Evolutionary conservation across 2,797 vertebrate species (phyloP), one percentile per base, ranked within the genome.

Genomic region (Cyprinella venusta): DNA sequence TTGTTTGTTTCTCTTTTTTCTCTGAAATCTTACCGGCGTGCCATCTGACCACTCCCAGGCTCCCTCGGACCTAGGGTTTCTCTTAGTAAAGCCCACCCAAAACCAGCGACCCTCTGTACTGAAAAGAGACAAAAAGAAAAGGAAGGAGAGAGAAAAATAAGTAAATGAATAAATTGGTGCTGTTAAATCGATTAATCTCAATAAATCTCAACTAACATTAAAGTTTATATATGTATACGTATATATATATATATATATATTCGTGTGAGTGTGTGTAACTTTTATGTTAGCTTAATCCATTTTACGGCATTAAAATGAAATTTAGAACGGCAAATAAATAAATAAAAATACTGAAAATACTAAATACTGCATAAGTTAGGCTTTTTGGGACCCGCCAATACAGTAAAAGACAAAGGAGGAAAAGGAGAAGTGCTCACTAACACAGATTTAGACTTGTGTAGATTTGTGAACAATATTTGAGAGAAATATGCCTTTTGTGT

Each of bases 1-100:
- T 19, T 45, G 15, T 15, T 42, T 36, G 4, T 21, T 15, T 54
- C 21, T 26, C 6, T 40, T 54, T 24, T 72, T 18, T 82, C 2
- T 85, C 1, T n/a, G 76, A 15, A 70, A 84, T 93, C 92, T 96
- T 95, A 98, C 97, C 81, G 96, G 95, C 8, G 95, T 96, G 81
- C 93, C 91, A 80, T 99, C 98, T 15, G 97, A 97, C 98, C 98
- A 99, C 84, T 95, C 90, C 97, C 98, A 99, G 0, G 93, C 91
- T 75, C 95, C 96, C 3, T 87, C 90, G 74, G 93, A 91, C 88
- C 94, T 90, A 0, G 92, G 94, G 86, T 95, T 96, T 95, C 96
- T 96, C 92, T 96, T 99, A 90, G 96, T 98, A 87, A 99, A 95
- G 87, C 98, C 97, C 87, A 98, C 95, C 98, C 98, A 99, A 92